Evolutionary conservation across 2,888 invertebrate species (phyloP), one percentile per base, ranked within the genome.

Genomic region (Slavum lentiscoides): DNA sequence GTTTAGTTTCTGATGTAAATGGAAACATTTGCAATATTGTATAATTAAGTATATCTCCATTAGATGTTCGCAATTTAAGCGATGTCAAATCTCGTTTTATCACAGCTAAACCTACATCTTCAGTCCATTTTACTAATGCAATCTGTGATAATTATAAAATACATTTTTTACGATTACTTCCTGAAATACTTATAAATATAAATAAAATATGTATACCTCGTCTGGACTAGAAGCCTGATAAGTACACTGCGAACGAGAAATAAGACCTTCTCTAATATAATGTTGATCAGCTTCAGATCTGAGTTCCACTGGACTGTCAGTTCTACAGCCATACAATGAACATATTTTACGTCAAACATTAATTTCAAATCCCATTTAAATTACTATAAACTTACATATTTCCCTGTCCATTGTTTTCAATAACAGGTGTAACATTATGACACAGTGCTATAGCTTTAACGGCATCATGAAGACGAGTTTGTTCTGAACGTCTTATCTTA

Each of bases 371-470:
- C 61, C 11, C 30, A 58, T 39, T 17, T 21, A 13, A 55, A 17
- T 43, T 13, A 66, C 7, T 4, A 30, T 8, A 72, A 70, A 64
- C 70, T 70, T 21, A 82, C 80, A 80, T 80, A 72, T 80, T 80
- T 64, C 80, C 80, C 11, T 80, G 80, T 0, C 72, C 30, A 72
- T 72, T 80, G 66, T 72, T 87, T 84, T 98, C 98, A 85, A 93
- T 95, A 3, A 97, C 96, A 0, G 99, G 99, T 0, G 99, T 99
- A 15, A 99, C 99, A 87, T 99, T 99, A 86, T 99, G 99, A 86
- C 99, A 99, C 59, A 99, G 88, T 0, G 98, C 97, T 74, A 99
- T 88, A 0, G 98, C 98, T 84, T 95, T 92, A 49, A 98, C 95
- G 0, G 95, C 94, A 85, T 95, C 94, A 88, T 93, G 93, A 82